Conservation (phyloP, 2,888 invertebrate species). For the Pheosia tremula region DNA sequence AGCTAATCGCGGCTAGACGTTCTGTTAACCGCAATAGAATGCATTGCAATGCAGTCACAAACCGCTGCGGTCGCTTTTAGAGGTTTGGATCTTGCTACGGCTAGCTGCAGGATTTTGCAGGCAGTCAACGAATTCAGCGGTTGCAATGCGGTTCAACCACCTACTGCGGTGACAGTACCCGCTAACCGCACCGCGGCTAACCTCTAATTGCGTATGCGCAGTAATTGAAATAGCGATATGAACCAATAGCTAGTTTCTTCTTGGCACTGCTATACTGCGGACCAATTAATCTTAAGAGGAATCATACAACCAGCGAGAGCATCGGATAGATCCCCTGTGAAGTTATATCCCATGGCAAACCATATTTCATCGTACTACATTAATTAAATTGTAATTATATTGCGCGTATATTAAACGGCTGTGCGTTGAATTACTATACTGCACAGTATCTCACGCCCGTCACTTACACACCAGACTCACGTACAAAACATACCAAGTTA, state of each 20-base stretch:
- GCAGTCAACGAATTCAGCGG: too few species aligned
- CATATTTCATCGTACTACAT: background rate
- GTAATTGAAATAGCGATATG: background rate
- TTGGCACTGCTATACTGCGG: background rate
- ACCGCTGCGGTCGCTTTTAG: too few species aligned
- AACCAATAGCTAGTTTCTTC: background rate
- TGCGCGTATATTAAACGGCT: background rate
- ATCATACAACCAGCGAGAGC: background rate
- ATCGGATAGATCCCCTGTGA: background rate
- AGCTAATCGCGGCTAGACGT: background rate
- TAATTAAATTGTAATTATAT: background rate
- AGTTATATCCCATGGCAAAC: slow-evolving; percentile 3
- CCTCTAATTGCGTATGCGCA: background rate
- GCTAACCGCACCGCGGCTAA: background rate
- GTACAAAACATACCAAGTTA: slow-evolving; percentile 38
- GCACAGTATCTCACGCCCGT: slow-evolving; percentile 10
- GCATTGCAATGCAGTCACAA: too few species aligned
- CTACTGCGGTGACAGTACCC: background rate
- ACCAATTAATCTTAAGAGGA: background rate
- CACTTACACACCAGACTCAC: slow-evolving; percentile 9
- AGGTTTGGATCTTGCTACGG: too few species aligned
- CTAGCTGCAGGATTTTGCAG: too few species aligned
- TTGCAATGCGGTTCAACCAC: background rate
- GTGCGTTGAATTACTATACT: slow-evolving; percentile 13
- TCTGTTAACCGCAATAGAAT: too few species aligned